These are phyloP conservation scores for Ascidia mentula DNA, from an alignment of 23 tunicate species.

Conservation along the genomic window DNA sequence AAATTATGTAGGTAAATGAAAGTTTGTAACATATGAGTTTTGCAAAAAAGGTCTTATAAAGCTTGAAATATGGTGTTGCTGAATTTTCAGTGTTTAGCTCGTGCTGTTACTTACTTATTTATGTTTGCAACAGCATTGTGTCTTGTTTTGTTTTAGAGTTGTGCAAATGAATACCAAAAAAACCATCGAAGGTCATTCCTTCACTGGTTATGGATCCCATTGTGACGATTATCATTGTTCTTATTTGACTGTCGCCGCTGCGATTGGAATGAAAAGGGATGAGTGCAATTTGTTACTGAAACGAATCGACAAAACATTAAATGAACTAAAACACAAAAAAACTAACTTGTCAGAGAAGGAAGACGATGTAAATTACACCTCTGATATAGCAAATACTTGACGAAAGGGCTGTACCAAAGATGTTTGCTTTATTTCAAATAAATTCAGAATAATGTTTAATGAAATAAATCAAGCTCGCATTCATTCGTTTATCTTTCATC, in stretches of 20 bases:
- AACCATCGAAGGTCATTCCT: slow-evolving; percentile 55
- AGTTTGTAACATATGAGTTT: neutral
- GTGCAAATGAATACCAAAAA: slow-evolving; percentile 43
- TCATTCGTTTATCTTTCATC: too few species aligned
- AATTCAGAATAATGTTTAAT: too few species aligned
- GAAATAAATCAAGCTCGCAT: too few species aligned
- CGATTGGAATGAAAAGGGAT: slow-evolving; percentile 64
- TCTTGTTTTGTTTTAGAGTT: slow-evolving; percentile 34
- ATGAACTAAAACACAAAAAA: slow-evolving; percentile 7
- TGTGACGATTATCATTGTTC: slow-evolving; percentile 50
- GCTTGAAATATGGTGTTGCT: neutral
- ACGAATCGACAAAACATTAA: slow-evolving; percentile 56
- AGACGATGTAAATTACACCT: too few species aligned
- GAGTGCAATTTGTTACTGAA: slow-evolving; percentile 68
- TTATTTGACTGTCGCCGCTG: slow-evolving; percentile 86
- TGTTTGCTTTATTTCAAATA: too few species aligned
- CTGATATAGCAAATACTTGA: too few species aligned
- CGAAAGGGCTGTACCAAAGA: too few species aligned
- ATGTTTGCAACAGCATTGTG: too few species aligned
- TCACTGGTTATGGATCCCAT: slow-evolving; percentile 85
- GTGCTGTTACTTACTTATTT: neutral
- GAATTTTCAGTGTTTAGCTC: neutral
- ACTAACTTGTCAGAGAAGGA: too few species aligned
- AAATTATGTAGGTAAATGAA: too few species aligned
- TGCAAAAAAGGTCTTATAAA: neutral